Evolutionary conservation across 1,140 invertebrate genomes (phyloP), one percentile per base, ranked within the genome.

Genomic region (Leptoteleia sp.): DNA sequence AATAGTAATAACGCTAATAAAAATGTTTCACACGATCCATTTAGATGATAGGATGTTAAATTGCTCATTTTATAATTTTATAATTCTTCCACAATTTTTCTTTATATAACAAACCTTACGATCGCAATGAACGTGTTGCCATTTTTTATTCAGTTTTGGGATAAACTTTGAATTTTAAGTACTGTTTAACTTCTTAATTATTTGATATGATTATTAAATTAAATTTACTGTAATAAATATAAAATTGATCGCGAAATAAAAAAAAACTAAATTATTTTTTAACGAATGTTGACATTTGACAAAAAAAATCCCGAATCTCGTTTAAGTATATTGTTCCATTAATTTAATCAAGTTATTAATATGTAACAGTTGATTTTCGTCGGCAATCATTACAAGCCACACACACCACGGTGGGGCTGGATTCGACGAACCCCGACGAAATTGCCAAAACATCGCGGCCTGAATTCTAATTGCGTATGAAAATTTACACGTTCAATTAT

Each of bases 321-420:
- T 57, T 71, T 70, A 65, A 45, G 31, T 31, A 62, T 72, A 76
- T 70, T 82, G 61, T 80, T 82, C 76, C 70, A 76, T 85, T 84
- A 84, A 83, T 82, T 84, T 86, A 86, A 85, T 85, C 79, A 76
- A 45, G 19, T 75, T 59, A 86, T 87, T 84, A 85, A 87, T 87
- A 87, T 86, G 82, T 78, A 84, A 82, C 76, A 81, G 83, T 81
- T 80, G 82, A 82, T 85, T 84, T 85, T 84, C 80, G 80, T 71
- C 68, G 71, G 70, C 27, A 70, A 76, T 81, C 77, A 83, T 84
- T 86, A 85, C 81, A 77, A 78, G 43, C 61, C 54, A 80, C 71
- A 71, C 65, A 82, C 70, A 81, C 42, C 55, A 72, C 35, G 17
- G 35, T 52, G 17, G 37, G 47, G 71, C 68, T 70, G 38, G 54